Evolutionary conservation across 37 sponge, comb jelly and placozoan genomes (phyloP), one percentile per base, ranked within the genome.

Genomic region (Agelas oroides): DNA sequence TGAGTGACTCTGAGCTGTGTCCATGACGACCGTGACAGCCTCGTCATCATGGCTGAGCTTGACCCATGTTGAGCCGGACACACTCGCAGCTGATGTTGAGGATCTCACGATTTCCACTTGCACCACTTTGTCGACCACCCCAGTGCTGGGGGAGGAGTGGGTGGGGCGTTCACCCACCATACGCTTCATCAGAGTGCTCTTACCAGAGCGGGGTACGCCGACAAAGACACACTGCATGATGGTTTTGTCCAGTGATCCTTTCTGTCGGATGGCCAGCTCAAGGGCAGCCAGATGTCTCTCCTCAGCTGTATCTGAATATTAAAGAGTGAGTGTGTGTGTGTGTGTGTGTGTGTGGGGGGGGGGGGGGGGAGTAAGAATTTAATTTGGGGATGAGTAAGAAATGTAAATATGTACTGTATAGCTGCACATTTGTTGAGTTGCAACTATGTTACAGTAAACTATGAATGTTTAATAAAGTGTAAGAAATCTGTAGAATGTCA

Each of bases 161-260:
- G 21, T 68, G 20, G 20, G 30, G 20, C 33, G 20, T 31, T 34
- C 20, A 68, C 34, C 70, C 20, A 68, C 34, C 3, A 68, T 25
- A 35, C 70, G 33, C 6, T 68, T 19, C 70, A 30, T 68, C n/a
- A 68, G 13, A 5, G 70, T 27, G 70, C 36, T 68, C 70, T 68
- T 68, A 2, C 70, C 70, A 2, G 70, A 68, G 20, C 70, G 33
- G 20, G 70, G 70, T 11, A 17, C 5, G 28, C 70, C 70, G 28
- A 30, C 21, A 31, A 68, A 31, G 30, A 68, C 36, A 25, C 70
- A 25, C 36, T 68, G 70, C 36, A 34, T 34, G 20, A 68, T 68
- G 70, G 36, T 68, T 68, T 68, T 19, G 20, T 68, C 35, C 2
- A 68, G 20, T 35, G 36, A 68, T 35, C 33, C 70, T 32, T 68